phyloP scores from a whole-genome alignment of 1,140 invertebrate species.

The Anastrepha ludens region DNA sequence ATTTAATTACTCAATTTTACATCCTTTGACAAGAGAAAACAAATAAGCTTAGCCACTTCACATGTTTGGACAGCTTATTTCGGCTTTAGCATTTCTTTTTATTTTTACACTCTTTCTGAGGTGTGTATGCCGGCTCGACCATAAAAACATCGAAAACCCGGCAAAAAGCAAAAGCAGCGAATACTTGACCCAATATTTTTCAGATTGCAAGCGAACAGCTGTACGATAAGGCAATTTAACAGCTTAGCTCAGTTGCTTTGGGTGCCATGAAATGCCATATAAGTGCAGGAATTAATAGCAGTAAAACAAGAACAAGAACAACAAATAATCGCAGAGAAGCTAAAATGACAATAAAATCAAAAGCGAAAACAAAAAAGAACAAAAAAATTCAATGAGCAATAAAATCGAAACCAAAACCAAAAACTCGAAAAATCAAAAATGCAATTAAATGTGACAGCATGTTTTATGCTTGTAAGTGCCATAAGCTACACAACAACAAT shows the following conservation, averaged over 20 bases:
- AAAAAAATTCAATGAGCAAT: too few relatives aligned
- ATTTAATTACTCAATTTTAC: too few relatives aligned
- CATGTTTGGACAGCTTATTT: too few relatives aligned
- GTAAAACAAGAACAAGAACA: neutral
- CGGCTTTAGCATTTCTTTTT: too few relatives aligned
- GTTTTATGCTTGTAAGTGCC: neutral
- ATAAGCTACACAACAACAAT: conserved; percentile 1
- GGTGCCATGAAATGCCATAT: neutral
- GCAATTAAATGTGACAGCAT: conserved; percentile 16
- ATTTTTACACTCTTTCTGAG: too few relatives aligned
- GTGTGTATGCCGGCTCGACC: neutral
- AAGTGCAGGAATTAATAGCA: conserved; percentile 8
- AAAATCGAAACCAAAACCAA: neutral
- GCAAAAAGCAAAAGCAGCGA: neutral
- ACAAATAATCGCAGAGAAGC: neutral
- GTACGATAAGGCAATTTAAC: neutral
- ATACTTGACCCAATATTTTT: conserved; percentile 8
- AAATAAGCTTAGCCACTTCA: too few relatives aligned
- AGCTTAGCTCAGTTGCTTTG: neutral
- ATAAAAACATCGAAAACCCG: neutral
- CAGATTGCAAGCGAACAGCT: conserved; percentile 17
- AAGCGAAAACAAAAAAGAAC: neutral
- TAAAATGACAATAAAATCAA: too few relatives aligned
- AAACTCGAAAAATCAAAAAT: conserved; percentile 6
- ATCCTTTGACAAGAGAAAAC: too few relatives aligned